Conservation (phyloP, 2,113 vertebrate genomes). For the Ptychochromis oligacanthus region DNA sequence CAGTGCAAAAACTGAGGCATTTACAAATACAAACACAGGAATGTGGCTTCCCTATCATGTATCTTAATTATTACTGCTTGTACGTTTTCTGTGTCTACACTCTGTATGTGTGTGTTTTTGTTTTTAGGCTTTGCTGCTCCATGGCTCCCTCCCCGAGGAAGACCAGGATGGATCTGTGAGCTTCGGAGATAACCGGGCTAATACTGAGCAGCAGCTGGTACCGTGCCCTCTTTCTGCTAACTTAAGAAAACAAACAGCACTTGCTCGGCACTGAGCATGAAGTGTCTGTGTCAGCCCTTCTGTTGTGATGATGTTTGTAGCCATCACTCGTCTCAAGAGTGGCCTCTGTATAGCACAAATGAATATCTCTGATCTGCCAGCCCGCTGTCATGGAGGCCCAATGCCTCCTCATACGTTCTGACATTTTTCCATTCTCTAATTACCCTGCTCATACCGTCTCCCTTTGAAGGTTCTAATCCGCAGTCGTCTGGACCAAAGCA, state of each 20-base stretch:
- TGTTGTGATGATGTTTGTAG: slow-evolving; percentile 46
- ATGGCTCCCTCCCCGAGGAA: slow-evolving; percentile 93
- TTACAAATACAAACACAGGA: slow-evolving; percentile 14
- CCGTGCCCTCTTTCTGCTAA: slow-evolving; percentile 43
- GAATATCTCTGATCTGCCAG: slow-evolving; percentile 65
- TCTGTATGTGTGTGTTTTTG: slow-evolving; percentile 4
- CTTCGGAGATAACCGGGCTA: slow-evolving; percentile 85
- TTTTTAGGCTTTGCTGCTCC: slow-evolving; percentile 90
- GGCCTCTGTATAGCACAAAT: slow-evolving; percentile 32
- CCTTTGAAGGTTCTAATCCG: slow-evolving; percentile 89
- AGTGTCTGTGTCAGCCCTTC: slow-evolving; percentile 55
- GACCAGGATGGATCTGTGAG: slow-evolving; percentile 88
- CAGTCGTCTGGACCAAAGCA: slow-evolving; percentile 94
- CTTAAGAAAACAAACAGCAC: slow-evolving; percentile 29
- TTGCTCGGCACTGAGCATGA: slow-evolving; percentile 31
- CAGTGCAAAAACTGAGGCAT: not conserved
- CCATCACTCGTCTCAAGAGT: slow-evolving; percentile 28
- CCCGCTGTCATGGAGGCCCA: slow-evolving; percentile 30
- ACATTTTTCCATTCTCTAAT: slow-evolving; percentile 64
- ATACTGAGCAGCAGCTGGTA: slow-evolving; percentile 93
- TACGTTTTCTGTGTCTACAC: not conserved
- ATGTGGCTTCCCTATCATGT: not conserved
- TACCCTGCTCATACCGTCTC: slow-evolving; percentile 38
- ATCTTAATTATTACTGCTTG: not conserved
- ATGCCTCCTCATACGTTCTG: slow-evolving; percentile 46